Evolutionary conservation across 1,140 invertebrate species (phyloP), one percentile per base, ranked within the genome.

Genomic region (Gonioctena quinquepunctata): DNA sequence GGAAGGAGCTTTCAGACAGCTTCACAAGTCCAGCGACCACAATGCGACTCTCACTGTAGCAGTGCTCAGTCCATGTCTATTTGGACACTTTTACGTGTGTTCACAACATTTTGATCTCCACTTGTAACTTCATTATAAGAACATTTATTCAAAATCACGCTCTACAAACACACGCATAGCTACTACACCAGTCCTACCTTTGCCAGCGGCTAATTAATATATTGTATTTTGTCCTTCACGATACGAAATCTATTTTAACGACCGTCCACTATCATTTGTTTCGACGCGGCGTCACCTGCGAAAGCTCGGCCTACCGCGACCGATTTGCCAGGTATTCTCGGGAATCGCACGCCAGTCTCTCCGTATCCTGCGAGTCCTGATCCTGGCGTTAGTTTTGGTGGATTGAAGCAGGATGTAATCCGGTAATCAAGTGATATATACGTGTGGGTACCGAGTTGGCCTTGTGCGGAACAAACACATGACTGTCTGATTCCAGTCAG

Each of bases 401-500:
- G 33, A 42, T 42, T 11, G 11, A n/a, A 42, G 33, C 13, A 42
- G 33, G 33, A 42, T 42, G 33, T n/a, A n/a, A 42, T 42, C 16
- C 33, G 33, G 16, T 42, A n/a, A n/a, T 52, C 50, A 18, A n/a
- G 21, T n/a, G 50, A 52, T 52, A 52, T 52, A 59, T 59, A 25
- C 1, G 21, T 6, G 18, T 54, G 69, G 71, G 62, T 70, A 59
- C 65, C 68, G 59, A 60, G 67, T 65, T 70, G 72, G 66, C 72
- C 72, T 74, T 74, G 69, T 69, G 57, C 33, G 57, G 42, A 63
- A 63, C 27, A 70, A 70, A 71, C 69, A 71, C 69, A 68, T 64
- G 62, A 74, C 69, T 67, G 72, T 71, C 66, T 66, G 65, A 71
- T 66, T 74, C 54, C 66, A 71, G 62, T 74, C 69, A 69, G 72